Conservation (phyloP, 1,140 invertebrate genomes). For the Octopus bimaculoides region DNA sequence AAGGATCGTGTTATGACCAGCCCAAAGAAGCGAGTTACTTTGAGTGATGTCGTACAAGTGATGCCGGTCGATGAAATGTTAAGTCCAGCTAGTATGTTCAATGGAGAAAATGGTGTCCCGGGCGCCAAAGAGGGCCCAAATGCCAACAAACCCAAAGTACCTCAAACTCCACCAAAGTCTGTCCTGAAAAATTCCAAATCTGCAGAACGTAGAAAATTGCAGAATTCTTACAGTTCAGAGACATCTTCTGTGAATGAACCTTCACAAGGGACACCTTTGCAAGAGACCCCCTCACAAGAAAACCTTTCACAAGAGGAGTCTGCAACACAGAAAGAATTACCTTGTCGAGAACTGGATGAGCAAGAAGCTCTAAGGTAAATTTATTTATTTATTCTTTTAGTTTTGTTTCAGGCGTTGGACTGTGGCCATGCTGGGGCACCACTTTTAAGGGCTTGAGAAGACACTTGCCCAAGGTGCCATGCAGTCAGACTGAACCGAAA, state of each 20-base stretch:
- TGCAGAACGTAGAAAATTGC: not conserved
- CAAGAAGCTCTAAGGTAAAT: constrained; percentile 28
- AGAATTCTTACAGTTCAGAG: too few species aligned
- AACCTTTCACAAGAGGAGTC: too few species aligned
- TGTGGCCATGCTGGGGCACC: too few species aligned
- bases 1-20: not conserved
- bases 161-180: not conserved
- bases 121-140: not conserved
- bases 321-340: not conserved
- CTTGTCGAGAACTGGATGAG: constrained; percentile 29
- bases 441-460: too few species aligned
- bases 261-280: too few species aligned
- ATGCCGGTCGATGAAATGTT: not conserved
- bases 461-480: too few species aligned
- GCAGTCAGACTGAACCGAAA: too few species aligned
- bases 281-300: too few species aligned
- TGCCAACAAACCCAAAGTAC: not conserved
- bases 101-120: not conserved
- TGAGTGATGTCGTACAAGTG: not conserved
- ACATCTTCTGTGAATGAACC: too few species aligned
- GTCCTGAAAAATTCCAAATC: not conserved
- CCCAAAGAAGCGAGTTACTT: not conserved
- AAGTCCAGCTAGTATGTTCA: not conserved
- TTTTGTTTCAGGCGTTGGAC: too few species aligned
- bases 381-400: too few species aligned